phyloP scores from a whole-genome alignment of 1,140 invertebrate species.

The Cydia amplana region DNA sequence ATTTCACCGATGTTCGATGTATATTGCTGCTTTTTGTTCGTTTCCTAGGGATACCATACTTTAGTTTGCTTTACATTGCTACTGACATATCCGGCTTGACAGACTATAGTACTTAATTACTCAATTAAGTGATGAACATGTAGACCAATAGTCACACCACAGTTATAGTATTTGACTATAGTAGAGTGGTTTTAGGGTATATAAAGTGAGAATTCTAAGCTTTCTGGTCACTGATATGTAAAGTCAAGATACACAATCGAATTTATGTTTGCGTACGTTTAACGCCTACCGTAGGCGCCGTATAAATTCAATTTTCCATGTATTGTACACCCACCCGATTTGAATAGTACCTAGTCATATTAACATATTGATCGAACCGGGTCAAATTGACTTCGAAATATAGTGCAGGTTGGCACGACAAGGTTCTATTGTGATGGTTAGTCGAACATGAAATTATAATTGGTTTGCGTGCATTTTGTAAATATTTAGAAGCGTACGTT shows the following conservation, averaged over 20 bases:
- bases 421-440: neutral
- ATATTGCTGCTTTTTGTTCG: too few species aligned
- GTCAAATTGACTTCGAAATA: slow-evolving; percentile 1
- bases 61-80: too few species aligned
- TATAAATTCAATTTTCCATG: slow-evolving; percentile 25
- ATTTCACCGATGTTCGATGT: too few species aligned
- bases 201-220: neutral
- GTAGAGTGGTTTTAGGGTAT: too few species aligned
- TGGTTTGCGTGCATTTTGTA: neutral
- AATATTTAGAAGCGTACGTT: neutral
- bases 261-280: slow-evolving; percentile 31
- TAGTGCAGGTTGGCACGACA: neutral
- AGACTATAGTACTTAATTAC: too few species aligned
- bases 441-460: neutral
- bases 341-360: slow-evolving; percentile 2
- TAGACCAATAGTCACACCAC: too few species aligned
- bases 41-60: too few species aligned
- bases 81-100: too few species aligned
- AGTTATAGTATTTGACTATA: too few species aligned
- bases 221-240: slow-evolving; percentile 2
- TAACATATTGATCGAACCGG: neutral
- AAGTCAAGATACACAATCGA: slow-evolving; percentile 31
- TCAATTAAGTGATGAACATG: too few species aligned
- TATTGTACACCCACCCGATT: neutral
- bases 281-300: neutral